phyloP scores from a whole-genome alignment of 2,888 invertebrate genomes.

The Pemphredon lugubris region DNA sequence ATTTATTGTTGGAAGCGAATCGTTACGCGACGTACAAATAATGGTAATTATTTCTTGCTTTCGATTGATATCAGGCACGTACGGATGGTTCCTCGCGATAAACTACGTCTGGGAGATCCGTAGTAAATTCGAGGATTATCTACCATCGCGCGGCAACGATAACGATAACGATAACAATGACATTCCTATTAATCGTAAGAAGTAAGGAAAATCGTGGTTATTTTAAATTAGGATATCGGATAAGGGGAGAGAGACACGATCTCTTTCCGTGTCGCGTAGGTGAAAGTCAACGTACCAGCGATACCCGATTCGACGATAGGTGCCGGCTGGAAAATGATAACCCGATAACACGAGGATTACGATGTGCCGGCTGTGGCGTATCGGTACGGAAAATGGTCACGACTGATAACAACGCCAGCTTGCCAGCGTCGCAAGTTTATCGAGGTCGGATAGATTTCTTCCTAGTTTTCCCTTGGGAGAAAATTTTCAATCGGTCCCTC shows the following conservation, averaged over 20 bases:
- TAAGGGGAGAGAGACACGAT: conserved; percentile 13
- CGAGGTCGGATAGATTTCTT: conserved; percentile 3
- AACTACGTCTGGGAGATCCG: no score
- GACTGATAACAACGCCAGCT: not conserved
- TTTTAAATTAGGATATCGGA: conserved; percentile 30
- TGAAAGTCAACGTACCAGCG: conserved; percentile 40
- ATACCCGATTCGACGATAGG: conserved; percentile 21
- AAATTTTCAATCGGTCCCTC: no score
- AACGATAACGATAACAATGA: not conserved
- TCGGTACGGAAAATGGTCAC: conserved; percentile 5
- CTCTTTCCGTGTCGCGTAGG: conserved; percentile 28
- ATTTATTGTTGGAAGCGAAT: no score
- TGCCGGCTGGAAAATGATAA: conserved; percentile 29
- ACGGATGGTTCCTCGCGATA: no score
- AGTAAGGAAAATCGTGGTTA: conserved; percentile 11
- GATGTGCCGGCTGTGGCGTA: conserved; percentile 6
- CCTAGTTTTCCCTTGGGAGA: not conserved
- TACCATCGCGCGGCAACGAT: not conserved
- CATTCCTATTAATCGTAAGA: not conserved
- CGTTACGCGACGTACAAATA: no score
- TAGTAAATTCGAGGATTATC: no score
- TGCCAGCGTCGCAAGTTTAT: conserved; percentile 4
- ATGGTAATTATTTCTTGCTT: no score
- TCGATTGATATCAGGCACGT: no score
- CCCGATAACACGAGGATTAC: conserved; percentile 35